Percentiles rank a stretch among this genome's conserved stretches.
Evolutionary conservation across 2,888 invertebrate genomes (phyloP).

Genomic region (Synanthedon formicaeformis): DNA sequence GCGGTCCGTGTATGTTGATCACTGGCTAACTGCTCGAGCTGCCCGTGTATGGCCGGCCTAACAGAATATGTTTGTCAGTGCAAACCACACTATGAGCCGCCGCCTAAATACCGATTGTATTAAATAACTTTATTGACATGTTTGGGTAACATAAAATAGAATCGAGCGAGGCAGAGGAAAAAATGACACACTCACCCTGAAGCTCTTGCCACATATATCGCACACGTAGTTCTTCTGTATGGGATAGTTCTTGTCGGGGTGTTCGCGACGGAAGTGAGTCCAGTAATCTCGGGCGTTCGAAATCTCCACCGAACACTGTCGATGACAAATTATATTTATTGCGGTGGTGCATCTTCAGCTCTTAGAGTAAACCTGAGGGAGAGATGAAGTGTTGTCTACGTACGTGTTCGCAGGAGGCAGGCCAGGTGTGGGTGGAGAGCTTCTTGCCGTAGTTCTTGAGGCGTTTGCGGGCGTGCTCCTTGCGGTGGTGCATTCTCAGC

Average conservation of each 20-base stretch:
- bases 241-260: conserved; percentile 53
- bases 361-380: too few relatives aligned
- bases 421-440: conserved; percentile 28
- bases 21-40: too few relatives aligned
- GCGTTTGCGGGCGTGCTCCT: conserved; percentile 38
- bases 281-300: conserved; percentile 48
- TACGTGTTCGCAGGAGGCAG: conserved; percentile 44
- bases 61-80: too few relatives aligned
- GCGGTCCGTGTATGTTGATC: too few relatives aligned
- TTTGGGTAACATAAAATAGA: too few relatives aligned
- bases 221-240: conserved; percentile 54
- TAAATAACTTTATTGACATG: too few relatives aligned
- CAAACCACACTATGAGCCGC: too few relatives aligned
- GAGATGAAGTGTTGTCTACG: conserved; percentile 9
- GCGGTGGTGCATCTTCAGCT: conserved; percentile 35
- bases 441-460: conserved; percentile 50
- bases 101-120: too few relatives aligned
- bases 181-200: conserved; percentile 29
- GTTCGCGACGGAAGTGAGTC: conserved; percentile 50
- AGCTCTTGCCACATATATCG: conserved; percentile 57
- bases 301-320: conserved; percentile 46
- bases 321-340: conserved; percentile 3
- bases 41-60: too few relatives aligned
- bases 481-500: conserved; percentile 41
- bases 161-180: too few relatives aligned